Evolutionary conservation across 2,888 invertebrate species (phyloP).

Genomic region (Anthophora plumipes): DNA sequence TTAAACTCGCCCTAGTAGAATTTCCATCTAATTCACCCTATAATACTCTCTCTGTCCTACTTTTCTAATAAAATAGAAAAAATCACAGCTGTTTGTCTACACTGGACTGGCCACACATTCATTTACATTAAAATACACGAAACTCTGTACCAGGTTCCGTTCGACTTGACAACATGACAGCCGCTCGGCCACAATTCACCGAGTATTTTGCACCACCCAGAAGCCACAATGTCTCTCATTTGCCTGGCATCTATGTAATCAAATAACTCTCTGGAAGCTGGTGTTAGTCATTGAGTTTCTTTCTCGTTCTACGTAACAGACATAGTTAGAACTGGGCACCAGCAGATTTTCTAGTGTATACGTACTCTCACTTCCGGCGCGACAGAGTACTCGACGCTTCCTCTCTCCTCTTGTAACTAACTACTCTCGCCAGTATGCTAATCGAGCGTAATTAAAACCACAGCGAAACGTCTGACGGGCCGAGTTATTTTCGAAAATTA

Average conservation of each 20-base stretch:
- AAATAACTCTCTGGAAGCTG: conserved; percentile 43
- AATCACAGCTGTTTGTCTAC: not conserved
- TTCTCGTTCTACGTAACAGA: conserved; percentile 23
- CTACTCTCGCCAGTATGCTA: conserved; percentile 33
- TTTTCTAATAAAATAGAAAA: not conserved
- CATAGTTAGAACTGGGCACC: not conserved
- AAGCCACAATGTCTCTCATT: conserved; percentile 46
- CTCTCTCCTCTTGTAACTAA: not conserved
- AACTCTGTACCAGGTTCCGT: conserved; percentile 11
- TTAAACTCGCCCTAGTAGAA: no score
- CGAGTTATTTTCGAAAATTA: conserved; percentile 28
- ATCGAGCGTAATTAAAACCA: conserved; percentile 44
- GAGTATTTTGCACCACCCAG: conserved; percentile 41
- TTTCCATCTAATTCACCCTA: no score
- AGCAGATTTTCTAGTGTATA: not conserved
- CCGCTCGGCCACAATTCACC: conserved; percentile 21
- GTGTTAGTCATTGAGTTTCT: conserved; percentile 17
- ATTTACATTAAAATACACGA: conserved; percentile 32
- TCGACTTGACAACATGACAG: conserved; percentile 20
- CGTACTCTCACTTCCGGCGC: not conserved
- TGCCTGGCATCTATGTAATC: conserved; percentile 33
- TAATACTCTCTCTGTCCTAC: no score
- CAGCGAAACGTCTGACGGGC: conserved; percentile 16
- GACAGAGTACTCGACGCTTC: not conserved
- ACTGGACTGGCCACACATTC: not conserved